Evolutionary conservation across 2,113 vertebrate genomes (phyloP).

Genomic region (Caranx ignobilis): DNA sequence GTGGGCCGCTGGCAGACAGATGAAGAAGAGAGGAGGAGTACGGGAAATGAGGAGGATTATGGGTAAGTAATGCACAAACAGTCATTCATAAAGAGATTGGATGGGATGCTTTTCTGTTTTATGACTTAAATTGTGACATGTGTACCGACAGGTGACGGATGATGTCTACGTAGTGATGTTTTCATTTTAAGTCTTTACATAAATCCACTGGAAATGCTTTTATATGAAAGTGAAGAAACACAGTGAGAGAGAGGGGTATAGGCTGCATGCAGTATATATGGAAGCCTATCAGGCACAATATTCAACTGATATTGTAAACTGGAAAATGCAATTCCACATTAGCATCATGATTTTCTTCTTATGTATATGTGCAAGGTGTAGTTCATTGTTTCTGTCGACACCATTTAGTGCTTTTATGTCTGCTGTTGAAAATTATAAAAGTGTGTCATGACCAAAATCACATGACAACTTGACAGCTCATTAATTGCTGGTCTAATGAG

Average conservation of each 20-base stretch:
- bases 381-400: not conserved
- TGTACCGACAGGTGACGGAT: not conserved
- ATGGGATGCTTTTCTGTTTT: not conserved
- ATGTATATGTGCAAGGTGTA: too few species aligned
- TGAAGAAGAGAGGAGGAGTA: slow-evolving; percentile 17
- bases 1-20: not conserved
- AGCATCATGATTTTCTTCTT: too few species aligned
- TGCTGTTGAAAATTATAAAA: slow-evolving; percentile 36
- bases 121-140: not conserved
- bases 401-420: not conserved
- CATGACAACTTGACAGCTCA: slow-evolving; percentile 52
- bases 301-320: too few species aligned
- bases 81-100: not conserved
- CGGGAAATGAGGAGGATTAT: not conserved
- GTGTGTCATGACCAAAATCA: slow-evolving; percentile 42
- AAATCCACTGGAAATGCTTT: too few species aligned
- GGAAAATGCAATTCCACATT: too few species aligned
- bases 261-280: too few species aligned
- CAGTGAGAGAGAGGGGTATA: too few species aligned
- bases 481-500: slow-evolving; percentile 45
- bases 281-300: too few species aligned
- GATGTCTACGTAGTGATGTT: not conserved
- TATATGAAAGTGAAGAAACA: too few species aligned
- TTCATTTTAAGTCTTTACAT: too few species aligned
- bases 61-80: slow-evolving; percentile 6